A percentile compares a stretch with the other conserved stretches of the same genome.
Conservation (phyloP, 2,797 vertebrate genomes). For the Sphenopsis melanotis region DNA sequence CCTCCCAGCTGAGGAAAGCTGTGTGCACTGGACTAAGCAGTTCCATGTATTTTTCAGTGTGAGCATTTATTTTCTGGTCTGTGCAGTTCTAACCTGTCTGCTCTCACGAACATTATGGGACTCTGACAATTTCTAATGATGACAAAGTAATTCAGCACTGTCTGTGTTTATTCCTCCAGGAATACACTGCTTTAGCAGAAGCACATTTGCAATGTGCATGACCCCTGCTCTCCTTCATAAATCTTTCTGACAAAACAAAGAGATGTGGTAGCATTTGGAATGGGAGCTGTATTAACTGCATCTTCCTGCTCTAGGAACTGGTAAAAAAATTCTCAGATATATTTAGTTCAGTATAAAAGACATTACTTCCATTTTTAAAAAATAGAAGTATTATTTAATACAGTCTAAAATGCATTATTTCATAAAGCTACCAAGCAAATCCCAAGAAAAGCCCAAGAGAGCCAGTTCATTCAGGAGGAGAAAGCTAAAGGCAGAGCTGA, state of each 20-base stretch:
- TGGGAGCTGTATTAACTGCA: not conserved
- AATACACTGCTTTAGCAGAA: not conserved
- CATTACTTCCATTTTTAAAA: not conserved
- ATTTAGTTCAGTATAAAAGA: not conserved
- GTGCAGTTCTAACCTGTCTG: slow-evolving; percentile 31
- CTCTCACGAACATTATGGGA: not conserved
- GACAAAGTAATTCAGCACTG: slow-evolving; percentile 61
- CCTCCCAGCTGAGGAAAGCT: not conserved
- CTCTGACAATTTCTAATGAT: slow-evolving; percentile 13
- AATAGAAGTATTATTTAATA: not conserved
- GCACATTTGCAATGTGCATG: not conserved
- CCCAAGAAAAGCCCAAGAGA: not conserved
- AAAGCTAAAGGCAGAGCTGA: not conserved
- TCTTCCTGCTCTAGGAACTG: not conserved
- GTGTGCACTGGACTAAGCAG: not conserved
- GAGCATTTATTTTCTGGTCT: slow-evolving; percentile 36
- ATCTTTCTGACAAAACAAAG: slow-evolving; percentile 2
- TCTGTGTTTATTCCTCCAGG: slow-evolving; percentile 46
- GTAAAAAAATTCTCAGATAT: not conserved
- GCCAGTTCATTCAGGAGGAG: not conserved
- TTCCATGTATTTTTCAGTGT: slow-evolving; percentile 16
- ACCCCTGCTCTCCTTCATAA: slow-evolving; percentile 2
- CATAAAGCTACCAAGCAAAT: not conserved
- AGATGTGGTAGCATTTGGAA: not conserved
- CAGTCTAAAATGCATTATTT: not conserved